Evolutionary conservation across 2,797 vertebrate genomes (phyloP), one percentile per base, ranked within the genome.

Genomic region (Enteromius thamalakanensis): DNA sequence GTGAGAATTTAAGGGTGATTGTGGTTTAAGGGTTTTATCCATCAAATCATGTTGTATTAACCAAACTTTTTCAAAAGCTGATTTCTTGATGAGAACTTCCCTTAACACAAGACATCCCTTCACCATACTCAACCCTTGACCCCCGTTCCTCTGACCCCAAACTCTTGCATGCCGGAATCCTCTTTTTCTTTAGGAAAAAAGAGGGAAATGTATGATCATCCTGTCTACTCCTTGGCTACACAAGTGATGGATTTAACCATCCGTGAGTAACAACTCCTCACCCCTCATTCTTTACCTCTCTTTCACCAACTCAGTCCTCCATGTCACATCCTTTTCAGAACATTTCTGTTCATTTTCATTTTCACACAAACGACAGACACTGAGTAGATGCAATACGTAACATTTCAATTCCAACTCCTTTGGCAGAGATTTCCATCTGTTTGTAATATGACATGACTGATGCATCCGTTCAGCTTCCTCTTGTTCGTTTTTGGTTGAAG

Each of bases 231-330:
- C 98, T 99, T 99, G 98, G 98, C 98, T 96, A 99, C 98, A 97
- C 98, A 99, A 99, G 98, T 99, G 98, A 99, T 99, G 98, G 98
- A 99, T 99, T 99, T 99, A 99, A 99, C 98, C 98, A 99, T 99
- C 98, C 98, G 98, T 99, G 98, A 99, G 98, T 99, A 99, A 97
- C 90, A 92, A 67, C 93, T 93, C 93, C 94, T 94, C 94, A 88
- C 93, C 93, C 95, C 95, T 93, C 93, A 92, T 93, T 95, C 95
- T 87, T 89, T 47, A 94, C 95, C 95, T 83, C 85, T 93, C 91
- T 85, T 64, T 86, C 90, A 87, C 90, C 89, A 88, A 89, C 85
- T 90, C 89, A 89, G 88, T 90, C 89, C 85, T 65, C 67, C 87
- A 76, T 85, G 47, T 75, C 70, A 76, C 81, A 87, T 82, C 88